A percentile compares a stretch with the other conserved stretches of the same genome.
Conservation (phyloP, 2,888 invertebrate species). For the Andrena haemorrhoa region DNA sequence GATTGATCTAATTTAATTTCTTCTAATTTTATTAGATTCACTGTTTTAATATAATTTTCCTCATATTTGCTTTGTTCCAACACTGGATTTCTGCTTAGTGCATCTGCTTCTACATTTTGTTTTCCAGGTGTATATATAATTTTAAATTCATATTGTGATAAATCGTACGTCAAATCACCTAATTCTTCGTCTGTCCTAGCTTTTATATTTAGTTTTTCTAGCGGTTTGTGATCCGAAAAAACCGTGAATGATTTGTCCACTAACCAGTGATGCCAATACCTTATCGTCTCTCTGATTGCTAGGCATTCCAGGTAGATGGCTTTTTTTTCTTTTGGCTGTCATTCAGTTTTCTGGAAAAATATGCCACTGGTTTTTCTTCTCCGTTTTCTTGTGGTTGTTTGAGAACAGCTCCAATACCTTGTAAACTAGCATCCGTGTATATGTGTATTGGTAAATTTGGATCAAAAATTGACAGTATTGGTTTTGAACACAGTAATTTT, state of each 20-base stretch:
- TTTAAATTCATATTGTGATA: conserved; percentile 6
- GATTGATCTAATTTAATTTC: background rate
- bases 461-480: conserved; percentile 16
- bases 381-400: too few relatives aligned
- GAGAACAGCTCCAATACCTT: conserved; percentile 52
- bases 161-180: background rate
- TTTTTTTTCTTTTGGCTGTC: conserved; percentile 61
- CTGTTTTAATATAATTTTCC: background rate
- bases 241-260: conserved; percentile 51
- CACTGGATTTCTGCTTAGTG: conserved; percentile 3
- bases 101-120: conserved; percentile 5
- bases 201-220: too few relatives aligned
- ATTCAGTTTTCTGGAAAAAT: too few relatives aligned
- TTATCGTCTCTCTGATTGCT: conserved; percentile 23
- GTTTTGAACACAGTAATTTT: conserved; percentile 1
- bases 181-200: too few relatives aligned
- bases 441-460: conserved; percentile 63
- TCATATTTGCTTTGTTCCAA: background rate
- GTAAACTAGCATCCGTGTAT: conserved; percentile 71
- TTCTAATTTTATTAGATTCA: conserved; percentile 3
- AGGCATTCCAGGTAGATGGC: conserved; percentile 12
- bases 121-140: background rate
- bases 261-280: conserved; percentile 68
- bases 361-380: too few relatives aligned
- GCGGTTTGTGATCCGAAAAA: background rate